phyloP scores from a whole-genome alignment of 2,888 invertebrate genomes.

The Parnassius orleans region DNA sequence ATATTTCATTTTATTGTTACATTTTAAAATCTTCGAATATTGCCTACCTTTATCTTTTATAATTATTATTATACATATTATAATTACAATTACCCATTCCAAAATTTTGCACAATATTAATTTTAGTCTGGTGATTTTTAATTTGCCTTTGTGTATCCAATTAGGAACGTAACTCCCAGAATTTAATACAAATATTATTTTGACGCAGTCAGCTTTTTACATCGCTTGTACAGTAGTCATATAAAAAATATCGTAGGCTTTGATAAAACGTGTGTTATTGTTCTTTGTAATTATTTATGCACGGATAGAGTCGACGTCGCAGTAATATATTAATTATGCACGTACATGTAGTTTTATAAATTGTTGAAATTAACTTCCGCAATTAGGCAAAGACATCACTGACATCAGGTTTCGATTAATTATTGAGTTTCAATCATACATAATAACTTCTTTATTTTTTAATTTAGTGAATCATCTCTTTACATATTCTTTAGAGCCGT shows the following conservation, averaged over 20 bases:
- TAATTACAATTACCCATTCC: too few species aligned
- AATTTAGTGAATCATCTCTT: too few species aligned
- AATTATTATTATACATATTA: too few species aligned
- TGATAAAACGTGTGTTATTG: slow-evolving; percentile 3
- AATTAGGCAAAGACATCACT: neutral
- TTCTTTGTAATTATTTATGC: slow-evolving; percentile 2
- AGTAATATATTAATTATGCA: neutral
- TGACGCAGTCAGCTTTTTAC: neutral
- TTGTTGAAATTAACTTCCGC: neutral
- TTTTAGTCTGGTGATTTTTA: slow-evolving; percentile 21
- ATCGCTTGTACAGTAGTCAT: neutral
- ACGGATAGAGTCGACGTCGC: neutral
- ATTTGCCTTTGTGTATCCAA: slow-evolving; percentile 15
- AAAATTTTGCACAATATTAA: neutral
- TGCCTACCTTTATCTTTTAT: too few species aligned
- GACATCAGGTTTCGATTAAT: neutral
- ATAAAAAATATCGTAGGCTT: slow-evolving; percentile 3
- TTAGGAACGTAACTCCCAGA: slow-evolving; percentile 13
- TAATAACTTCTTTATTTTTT: too few species aligned
- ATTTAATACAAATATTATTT: neutral
- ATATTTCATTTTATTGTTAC: too few species aligned
- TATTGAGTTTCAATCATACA: too few species aligned
- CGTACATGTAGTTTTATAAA: neutral
- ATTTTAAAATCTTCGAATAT: too few species aligned
- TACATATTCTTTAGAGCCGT: too few species aligned